Base-by-base conservation (phyloP, 2,797 vertebrate species). In the Pangasius larnaudii region DNA sequence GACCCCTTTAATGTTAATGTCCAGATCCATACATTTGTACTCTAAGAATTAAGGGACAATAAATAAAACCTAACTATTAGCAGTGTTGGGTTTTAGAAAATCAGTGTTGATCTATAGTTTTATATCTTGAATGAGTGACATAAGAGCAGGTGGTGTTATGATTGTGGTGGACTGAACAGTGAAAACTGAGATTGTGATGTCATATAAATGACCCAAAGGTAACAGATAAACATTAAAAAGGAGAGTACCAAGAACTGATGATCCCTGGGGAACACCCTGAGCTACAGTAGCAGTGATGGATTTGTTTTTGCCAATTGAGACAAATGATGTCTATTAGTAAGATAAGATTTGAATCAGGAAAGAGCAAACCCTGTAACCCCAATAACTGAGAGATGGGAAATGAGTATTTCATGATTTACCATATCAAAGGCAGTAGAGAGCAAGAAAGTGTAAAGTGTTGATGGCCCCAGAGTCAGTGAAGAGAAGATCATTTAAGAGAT, bases 271-370 rank as follows among this genome's bases (percentile, higher is more conserved):
- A 79, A 59, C 9, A 80, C 33, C 22, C 9, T 36, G 53, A 39
- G 56, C 53, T 59, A 58, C 10, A 39, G 10, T 59, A 24, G 36
- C 33, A 39, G 18, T 13, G n/a, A 10, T 24, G 3, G 22, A 36
- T 59, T 80, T 61, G 13, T 27, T 81, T 81, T 27, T 81, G 56
- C 61, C 22, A 2, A 58, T 56, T 53, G 13, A 78, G n/a, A 78
- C 49, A 56, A 78, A 78, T 56, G 46, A 53, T 78, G 49, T 36
- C 53, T 80, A 59, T 59, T 56, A 79, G 22, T 80, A 59, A 39
- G 33, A 33, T 59, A 11, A 80, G 53, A 80, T 80, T 80, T 42
- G 5, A 61, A 39, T 5, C 56, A 61, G 56, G 1, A 0, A 81
- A 61, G 53, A 39, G 33, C 56, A 61, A 81, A 81, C 61, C 33